These are phyloP conservation scores for Dicentrarchus labrax DNA, from an alignment of 2,113 vertebrate genomes.

Conservation along the genomic window DNA sequence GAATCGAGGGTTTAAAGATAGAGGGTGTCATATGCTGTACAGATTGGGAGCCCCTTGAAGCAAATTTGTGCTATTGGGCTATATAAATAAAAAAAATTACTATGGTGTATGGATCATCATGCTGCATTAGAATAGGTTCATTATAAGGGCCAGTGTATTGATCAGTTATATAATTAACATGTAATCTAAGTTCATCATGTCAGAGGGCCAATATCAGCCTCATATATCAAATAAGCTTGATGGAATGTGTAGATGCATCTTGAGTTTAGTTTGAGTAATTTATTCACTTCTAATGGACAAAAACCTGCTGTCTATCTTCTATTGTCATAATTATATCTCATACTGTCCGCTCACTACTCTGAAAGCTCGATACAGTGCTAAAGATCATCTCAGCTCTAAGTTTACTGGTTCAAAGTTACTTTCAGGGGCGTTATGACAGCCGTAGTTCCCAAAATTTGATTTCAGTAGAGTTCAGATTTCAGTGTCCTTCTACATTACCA, in stretches of 20 bases:
- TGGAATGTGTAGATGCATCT: not conserved
- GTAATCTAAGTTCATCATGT: not conserved
- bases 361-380: not conserved
- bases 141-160: not conserved
- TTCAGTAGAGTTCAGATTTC: slow-evolving; percentile 21
- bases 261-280: not conserved
- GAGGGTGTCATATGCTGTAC: no score
- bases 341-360: not conserved
- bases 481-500: slow-evolving; percentile 11
- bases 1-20: no score
- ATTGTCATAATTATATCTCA: no score
- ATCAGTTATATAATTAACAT: slow-evolving; percentile 3
- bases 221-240: not conserved
- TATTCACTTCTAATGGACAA: not conserved
- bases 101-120: not conserved
- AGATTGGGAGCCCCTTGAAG: no score
- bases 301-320: not conserved
- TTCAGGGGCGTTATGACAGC: not conserved
- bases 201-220: not conserved
- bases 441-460: slow-evolving; percentile 25
- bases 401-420: not conserved
- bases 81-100: no score
- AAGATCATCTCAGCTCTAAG: not conserved
- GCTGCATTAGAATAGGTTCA: not conserved
- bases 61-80: no score